Conservation (phyloP, 1,140 invertebrate genomes). For the Babylonia areolata region DNA sequence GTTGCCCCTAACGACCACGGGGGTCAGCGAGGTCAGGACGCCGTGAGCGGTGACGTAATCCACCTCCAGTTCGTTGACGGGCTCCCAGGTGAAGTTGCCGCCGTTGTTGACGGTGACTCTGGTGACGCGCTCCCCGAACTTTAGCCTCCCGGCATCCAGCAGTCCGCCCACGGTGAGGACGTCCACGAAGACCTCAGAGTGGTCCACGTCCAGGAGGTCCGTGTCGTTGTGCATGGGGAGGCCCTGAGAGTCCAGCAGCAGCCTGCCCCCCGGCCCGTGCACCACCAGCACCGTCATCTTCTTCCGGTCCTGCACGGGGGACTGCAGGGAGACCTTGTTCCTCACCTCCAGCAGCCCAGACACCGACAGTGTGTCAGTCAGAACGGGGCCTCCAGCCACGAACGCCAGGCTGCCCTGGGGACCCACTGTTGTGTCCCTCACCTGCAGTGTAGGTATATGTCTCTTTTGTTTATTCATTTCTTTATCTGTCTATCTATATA, state of each 20-base stretch:
- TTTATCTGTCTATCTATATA: too few relatives aligned
- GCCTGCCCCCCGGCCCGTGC: slow-evolving; percentile 42
- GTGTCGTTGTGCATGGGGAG: slow-evolving; percentile 32
- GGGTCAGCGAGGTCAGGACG: slow-evolving; percentile 46
- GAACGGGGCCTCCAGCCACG: slow-evolving; percentile 48
- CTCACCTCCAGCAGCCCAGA: slow-evolving; percentile 54
- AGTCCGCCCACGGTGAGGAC: slow-evolving; percentile 49
- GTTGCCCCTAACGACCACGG: slow-evolving; percentile 49
- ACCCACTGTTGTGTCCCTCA: slow-evolving; percentile 45
- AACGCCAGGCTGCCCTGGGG: slow-evolving; percentile 47
- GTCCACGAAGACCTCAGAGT: slow-evolving; percentile 47
- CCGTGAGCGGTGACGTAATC: slow-evolving; percentile 55
- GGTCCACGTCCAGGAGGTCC: slow-evolving; percentile 26
- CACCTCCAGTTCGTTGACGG: slow-evolving; percentile 34
- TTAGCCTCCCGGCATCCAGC: slow-evolving; percentile 41
- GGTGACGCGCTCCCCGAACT: slow-evolving; percentile 5
- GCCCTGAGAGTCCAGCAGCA: slow-evolving; percentile 46
- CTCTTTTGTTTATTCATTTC: too few relatives aligned
- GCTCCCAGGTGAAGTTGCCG: slow-evolving; percentile 33
- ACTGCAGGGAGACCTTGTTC: slow-evolving; percentile 53
- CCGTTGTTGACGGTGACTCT: slow-evolving; percentile 25
- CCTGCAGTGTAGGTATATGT: too few relatives aligned
- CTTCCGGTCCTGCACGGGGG: slow-evolving; percentile 41
- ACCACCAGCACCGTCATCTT: slow-evolving; percentile 49
- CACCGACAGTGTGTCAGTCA: slow-evolving; percentile 53